A percentile compares a stretch with the other conserved stretches of the same genome.
Evolutionary conservation across 2,888 invertebrate species (phyloP).

Genomic region (Diplazon laetatorius): DNA sequence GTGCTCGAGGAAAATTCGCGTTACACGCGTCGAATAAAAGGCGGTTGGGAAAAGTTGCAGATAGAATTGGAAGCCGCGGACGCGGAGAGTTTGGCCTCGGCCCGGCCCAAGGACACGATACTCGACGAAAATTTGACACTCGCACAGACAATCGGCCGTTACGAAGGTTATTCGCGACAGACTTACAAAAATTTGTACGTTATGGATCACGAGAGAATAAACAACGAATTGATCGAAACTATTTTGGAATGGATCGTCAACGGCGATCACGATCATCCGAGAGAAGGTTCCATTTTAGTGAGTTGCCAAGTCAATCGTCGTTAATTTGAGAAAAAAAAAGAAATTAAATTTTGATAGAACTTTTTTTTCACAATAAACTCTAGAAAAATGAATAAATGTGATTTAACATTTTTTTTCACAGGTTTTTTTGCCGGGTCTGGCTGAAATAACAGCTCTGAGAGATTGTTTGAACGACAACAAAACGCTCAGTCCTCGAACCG

Average conservation of each 20-base stretch:
- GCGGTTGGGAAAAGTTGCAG: slow-evolving; percentile 85
- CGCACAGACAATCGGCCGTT: slow-evolving; percentile 87
- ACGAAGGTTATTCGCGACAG: slow-evolving; percentile 85
- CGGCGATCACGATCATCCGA: slow-evolving; percentile 88
- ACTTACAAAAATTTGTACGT: slow-evolving; percentile 90
- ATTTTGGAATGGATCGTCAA: slow-evolving; percentile 88
- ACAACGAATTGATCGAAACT: slow-evolving; percentile 90
- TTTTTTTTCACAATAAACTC: slow-evolving; percentile 24
- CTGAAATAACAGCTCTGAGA: slow-evolving; percentile 89
- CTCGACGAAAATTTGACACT: slow-evolving; percentile 89
- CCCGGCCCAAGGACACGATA: slow-evolving; percentile 85
- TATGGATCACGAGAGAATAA: slow-evolving; percentile 91
- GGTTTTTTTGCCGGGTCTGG: slow-evolving; percentile 91
- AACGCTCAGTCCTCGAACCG: slow-evolving; percentile 86
- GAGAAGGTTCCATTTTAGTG: slow-evolving; percentile 89
- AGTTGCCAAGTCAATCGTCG: slow-evolving; percentile 38
- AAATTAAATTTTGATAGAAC: slow-evolving; percentile 23
- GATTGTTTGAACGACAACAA: slow-evolving; percentile 87
- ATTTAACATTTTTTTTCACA: too few relatives aligned
- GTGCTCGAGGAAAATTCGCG: slow-evolving; percentile 86
- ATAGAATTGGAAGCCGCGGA: slow-evolving; percentile 87
- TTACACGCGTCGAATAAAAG: slow-evolving; percentile 87
- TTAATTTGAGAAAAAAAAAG: neutral
- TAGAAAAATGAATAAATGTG: too few relatives aligned
- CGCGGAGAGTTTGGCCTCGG: slow-evolving; percentile 84